A percentile compares a stretch with the other conserved stretches of the same genome.
These are phyloP conservation scores for Diachasmimorpha longicaudata DNA, from an alignment of 1,140 invertebrate species.

Conservation along the genomic window DNA sequence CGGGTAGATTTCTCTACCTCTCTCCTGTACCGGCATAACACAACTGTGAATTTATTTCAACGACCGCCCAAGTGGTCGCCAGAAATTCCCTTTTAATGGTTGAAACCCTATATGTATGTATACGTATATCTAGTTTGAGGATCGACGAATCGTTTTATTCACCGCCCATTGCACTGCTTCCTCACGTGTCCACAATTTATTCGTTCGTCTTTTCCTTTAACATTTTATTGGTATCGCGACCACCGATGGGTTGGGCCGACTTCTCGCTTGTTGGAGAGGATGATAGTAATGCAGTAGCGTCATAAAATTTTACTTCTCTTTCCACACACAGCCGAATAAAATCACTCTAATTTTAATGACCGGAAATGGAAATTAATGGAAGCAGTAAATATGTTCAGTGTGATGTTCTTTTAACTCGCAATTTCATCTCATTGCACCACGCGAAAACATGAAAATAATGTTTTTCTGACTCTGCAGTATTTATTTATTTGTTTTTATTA, in stretches of 20 bases:
- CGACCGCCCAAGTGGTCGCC: slow-evolving; percentile 18
- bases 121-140: not conserved
- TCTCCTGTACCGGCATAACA: not conserved
- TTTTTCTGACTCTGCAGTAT: not conserved
- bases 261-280: too few relatives aligned
- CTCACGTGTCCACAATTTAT: slow-evolving; percentile 2
- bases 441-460: not conserved
- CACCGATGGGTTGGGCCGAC: too few relatives aligned
- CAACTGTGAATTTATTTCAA: slow-evolving; percentile 16
- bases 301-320: not conserved
- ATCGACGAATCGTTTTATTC: slow-evolving; percentile 19
- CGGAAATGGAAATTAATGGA: not conserved
- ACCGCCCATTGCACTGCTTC: not conserved
- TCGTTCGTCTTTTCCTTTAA: not conserved
- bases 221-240: not conserved
- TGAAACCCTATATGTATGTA: not conserved
- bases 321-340: not conserved
- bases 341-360: not conserved
- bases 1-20: slow-evolving; percentile 1
- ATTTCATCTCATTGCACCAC: not conserved
- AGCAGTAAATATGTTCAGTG: not conserved
- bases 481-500: not conserved
- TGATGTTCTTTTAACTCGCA: not conserved
- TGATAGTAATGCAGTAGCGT: not conserved
- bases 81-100: slow-evolving; percentile 26